A percentile compares a stretch with the other conserved stretches of the same genome.
phyloP scores from a whole-genome alignment of 2,113 vertebrate genomes.

The Cryptomyrus ogoouensis region DNA sequence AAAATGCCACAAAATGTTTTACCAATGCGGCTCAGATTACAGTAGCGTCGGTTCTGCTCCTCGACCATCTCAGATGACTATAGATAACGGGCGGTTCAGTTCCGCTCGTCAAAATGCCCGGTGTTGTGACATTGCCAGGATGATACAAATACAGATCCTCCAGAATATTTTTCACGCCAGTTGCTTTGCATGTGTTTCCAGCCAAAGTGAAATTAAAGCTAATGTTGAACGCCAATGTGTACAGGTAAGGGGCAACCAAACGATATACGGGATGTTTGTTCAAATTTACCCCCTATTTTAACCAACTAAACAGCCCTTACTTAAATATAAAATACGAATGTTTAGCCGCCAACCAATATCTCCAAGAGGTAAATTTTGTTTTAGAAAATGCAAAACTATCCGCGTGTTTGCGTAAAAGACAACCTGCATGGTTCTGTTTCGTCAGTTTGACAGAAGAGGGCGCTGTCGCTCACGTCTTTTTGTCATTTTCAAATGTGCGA shows the following conservation, averaged over 20 bases:
- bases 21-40: neutral
- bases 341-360: neutral
- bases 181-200: neutral
- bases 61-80: neutral
- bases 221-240: neutral
- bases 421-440: conserved; percentile 29
- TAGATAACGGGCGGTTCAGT: neutral
- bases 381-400: neutral
- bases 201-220: neutral
- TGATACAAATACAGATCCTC: neutral
- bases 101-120: neutral
- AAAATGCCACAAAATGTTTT: neutral
- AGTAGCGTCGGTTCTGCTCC: neutral
- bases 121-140: neutral
- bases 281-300: neutral
- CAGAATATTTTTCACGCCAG: neutral
- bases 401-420: neutral
- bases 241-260: neutral
- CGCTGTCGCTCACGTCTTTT: conserved; percentile 59
- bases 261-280: neutral
- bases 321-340: neutral
- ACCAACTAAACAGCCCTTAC: neutral
- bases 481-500: neutral
- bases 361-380: neutral
- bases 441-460: conserved; percentile 50